These are phyloP conservation scores for Drosophila mauritiana DNA, from an alignment of 1,140 invertebrate species.

Conservation along the genomic window DNA sequence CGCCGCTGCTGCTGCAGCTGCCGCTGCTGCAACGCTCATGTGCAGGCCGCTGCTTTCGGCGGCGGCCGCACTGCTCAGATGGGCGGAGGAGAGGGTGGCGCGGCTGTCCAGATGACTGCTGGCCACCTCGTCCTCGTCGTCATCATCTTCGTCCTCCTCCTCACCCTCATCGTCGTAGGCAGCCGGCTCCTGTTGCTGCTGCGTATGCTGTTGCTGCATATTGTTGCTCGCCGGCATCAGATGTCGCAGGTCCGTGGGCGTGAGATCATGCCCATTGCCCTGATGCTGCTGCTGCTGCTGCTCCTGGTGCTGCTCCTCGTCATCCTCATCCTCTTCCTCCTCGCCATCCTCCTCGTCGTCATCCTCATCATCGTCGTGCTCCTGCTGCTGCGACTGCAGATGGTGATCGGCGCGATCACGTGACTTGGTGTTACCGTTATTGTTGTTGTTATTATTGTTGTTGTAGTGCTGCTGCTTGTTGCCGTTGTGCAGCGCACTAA, in stretches of 20 bases:
- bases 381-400: constrained; percentile 26
- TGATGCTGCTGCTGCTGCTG: constrained; percentile 35
- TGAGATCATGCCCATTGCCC: constrained; percentile 31
- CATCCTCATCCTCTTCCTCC: constrained; percentile 55
- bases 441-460: constrained; percentile 45
- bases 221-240: constrained; percentile 25
- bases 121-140: constrained; percentile 53
- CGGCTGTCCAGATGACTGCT: constrained; percentile 58
- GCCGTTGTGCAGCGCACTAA: constrained; percentile 66
- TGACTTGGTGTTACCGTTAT: constrained; percentile 21
- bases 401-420: constrained; percentile 29
- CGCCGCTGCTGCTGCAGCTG: constrained; percentile 68
- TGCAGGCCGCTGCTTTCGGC: constrained; percentile 60
- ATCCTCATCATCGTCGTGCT: constrained; percentile 57
- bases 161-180: constrained; percentile 65
- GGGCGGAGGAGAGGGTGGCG: constrained; percentile 45
- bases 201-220: constrained; percentile 14
- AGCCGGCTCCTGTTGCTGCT: constrained; percentile 20
- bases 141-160: constrained; percentile 56
- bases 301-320: constrained; percentile 27
- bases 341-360: constrained; percentile 56
- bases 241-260: constrained; percentile 61
- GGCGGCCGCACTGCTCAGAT: constrained; percentile 46
- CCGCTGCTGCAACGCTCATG: constrained; percentile 54
- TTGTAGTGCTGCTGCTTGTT: constrained; percentile 57